Evolutionary conservation across 2,888 invertebrate genomes (phyloP), one percentile per base, ranked within the genome.

Genomic region (Diplolepis rosae): DNA sequence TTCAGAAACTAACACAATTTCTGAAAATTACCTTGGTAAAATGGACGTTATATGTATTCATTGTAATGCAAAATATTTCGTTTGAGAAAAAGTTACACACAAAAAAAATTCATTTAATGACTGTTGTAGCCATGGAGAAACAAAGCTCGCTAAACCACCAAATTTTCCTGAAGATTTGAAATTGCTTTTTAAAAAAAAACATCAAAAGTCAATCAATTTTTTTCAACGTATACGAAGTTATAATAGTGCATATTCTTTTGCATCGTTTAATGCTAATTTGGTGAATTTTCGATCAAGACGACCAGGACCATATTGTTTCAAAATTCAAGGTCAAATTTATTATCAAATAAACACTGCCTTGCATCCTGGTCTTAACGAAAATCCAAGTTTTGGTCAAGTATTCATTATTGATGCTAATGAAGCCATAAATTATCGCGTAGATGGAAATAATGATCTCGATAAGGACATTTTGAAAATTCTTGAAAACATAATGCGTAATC

Each of bases 321-420:
- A 73, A 35, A 73, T 75, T 24, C 72, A 75, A 22, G 71, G 73
- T 2, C 74, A 77, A 66, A 73, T 78, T 68, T 75, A 78, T 52
- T 74, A 76, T 68, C 73, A 79, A 67, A 69, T 79, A 32, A 78
- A 75, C 52, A 75, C 73, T 4, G 30, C 75, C 27, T 70, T 72
- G n/a, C 61, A 73, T 35, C 72, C 75, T 51, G 45, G 67, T 22
- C 7, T 24, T 5, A 51, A 71, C 24, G 72, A 77, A 73, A 22
- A 54, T 39, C 73, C 75, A 22, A 69, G 51, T 32, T 73, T 70
- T 54, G 76, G 77, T 18, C 74, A 78, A 69, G 68, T 73, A 7
- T 77, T 75, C 39, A 76, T 77, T 56, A 24, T 75, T 30, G 78
- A 77, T 68, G 50, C 65, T 13, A 68, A n/a, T n/a, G n/a, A n/a